Conservation (phyloP, 2,113 vertebrate species). For the Martes martes region DNA sequence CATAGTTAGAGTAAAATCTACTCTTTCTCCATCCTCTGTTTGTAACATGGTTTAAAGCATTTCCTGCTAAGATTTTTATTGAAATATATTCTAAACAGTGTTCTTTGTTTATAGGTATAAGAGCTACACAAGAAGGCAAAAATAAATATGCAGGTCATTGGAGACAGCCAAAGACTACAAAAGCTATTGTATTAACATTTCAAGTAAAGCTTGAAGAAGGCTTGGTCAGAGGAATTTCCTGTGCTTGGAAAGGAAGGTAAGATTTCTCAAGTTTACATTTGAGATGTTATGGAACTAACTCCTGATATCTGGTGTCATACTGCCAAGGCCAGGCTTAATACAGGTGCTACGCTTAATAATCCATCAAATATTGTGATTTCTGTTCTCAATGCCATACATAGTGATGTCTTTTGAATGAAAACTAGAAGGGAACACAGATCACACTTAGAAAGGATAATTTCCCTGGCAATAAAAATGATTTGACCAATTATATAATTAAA, state of each 20-base stretch:
- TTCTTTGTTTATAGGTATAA: neutral
- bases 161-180: neutral
- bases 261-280: neutral
- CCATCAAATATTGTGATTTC: neutral
- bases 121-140: neutral
- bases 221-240: neutral
- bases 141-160: neutral
- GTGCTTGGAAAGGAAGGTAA: neutral
- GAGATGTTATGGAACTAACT: neutral
- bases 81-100: neutral
- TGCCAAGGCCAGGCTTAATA: neutral
- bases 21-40: neutral
- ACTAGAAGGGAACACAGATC: neutral
- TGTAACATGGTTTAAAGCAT: neutral
- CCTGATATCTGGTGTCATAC: neutral
- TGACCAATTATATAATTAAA: neutral
- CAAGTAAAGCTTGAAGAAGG: neutral
- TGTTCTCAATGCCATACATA: neutral
- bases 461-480: neutral
- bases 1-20: neutral
- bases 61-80: neutral
- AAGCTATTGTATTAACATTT: neutral
- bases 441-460: neutral
- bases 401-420: neutral
- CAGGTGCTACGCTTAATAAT: neutral